Evolutionary conservation across 2,113 vertebrate genomes (phyloP), one percentile per base, ranked within the genome.

Genomic region (Sapayoa aenigma): DNA sequence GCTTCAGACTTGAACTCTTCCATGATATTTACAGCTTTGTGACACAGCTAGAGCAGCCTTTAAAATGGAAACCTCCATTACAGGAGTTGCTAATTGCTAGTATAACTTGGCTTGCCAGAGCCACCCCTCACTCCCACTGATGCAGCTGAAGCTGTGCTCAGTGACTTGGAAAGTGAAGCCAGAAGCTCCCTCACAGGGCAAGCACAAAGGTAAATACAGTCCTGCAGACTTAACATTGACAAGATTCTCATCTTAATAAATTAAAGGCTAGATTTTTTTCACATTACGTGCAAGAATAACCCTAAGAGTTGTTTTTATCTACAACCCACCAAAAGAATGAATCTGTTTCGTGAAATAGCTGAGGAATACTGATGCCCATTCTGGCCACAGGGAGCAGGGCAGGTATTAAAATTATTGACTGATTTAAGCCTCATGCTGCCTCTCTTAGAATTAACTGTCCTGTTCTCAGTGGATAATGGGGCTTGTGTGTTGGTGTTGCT

Each of bases 241-340:
- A 50, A 23, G 35, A 31, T 37, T 35, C n/a, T 12, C 72, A 49
- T 41, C 69, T 27, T 3, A 14, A 30, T 6, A 22, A 87, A 60
- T 4, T 6, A 22, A 49, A 85, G n/a, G 33, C 24, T 35, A 27
- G 44, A 6, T 20, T 20, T 9, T 30, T 28, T 49, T 35, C 67
- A 53, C 11, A 5, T 8, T 8, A 11, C 0, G 0, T 23, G 16
- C 30, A 69, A 37, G 31, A 91, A 89, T 11, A 73, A 50, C 9
- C 15, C 30, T 3, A 2, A 25, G 15, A 35, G 67, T 2, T 46
- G 44, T 20, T 25, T 23, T 27, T 23, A 66, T 33, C 49, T 30
- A 4, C 0, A 1, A 35, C 9, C 14, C 58, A 47, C 5, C 9
- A 84, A 35, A 81, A 44, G 12, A 47, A 76, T 3, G 3, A 12